Base-by-base conservation (phyloP, 2,888 invertebrate genomes). In the Lasioglossum oenotherae region DNA sequence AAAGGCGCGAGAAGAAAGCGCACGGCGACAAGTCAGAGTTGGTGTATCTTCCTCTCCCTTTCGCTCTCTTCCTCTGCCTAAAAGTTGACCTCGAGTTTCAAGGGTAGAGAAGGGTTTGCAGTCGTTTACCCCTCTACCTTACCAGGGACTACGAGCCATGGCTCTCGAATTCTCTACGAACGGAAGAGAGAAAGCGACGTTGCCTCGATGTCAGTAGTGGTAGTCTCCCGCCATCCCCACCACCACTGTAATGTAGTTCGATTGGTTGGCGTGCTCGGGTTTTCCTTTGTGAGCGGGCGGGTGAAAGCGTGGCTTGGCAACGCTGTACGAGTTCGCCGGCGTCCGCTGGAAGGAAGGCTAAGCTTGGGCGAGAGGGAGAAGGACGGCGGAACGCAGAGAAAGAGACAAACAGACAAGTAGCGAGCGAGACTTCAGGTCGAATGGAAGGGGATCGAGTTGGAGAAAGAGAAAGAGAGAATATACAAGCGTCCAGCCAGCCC, bases 41-140 rank as follows among this genome's bases (percentile, higher is more conserved):
- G 83, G 88, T 84, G 82, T 74, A 84, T 91, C 86, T 90, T 80
- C 87, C 88, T 88, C 85, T 88, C 82, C 85, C 82, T 86, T 80
- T 88, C 84, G 87, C 81, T 88, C 86, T 91, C 91, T 89, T 88
- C 93, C 93, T 92, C 92, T 93, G 93, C 94, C 95, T 94, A 94
- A 95, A 95, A 94, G 95, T 94, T 95, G 95, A 95, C 95, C 95
- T 95, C 95, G 95, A 95, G 94, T 95, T 95, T 95, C 95, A 95
- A 95, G 95, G 95, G 95, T 95, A 95, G 94, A 94, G 94, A 94
- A 94, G 95, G 94, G 94, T 94, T 93, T 90, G 92, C 89, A 88
- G 91, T 92, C 91, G 92, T 90, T 89, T 86, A 90, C 90, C 92
- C 91, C 90, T 87, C 82, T 91, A 90, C 89, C 88, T 92, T 92